Evolutionary conservation across 2,888 invertebrate species (phyloP).

Genomic region (Drosophila siamana): DNA sequence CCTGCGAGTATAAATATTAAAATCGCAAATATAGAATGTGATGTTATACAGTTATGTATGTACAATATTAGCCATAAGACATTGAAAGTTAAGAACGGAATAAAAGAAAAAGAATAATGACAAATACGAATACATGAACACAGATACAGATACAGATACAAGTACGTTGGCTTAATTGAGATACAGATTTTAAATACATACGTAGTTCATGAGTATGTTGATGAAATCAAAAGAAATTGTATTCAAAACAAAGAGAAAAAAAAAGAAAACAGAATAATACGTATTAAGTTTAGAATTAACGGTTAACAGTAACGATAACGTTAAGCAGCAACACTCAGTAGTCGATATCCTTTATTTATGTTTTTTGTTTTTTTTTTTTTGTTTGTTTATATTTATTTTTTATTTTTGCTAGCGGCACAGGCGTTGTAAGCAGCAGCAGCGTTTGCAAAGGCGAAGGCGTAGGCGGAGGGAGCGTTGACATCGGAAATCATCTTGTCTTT

Average conservation of each 20-base stretch:
- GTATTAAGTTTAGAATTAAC: slow-evolving; percentile 21
- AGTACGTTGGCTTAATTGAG: slow-evolving; percentile 32
- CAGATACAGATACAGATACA: slow-evolving; percentile 36
- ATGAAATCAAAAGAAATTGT: slow-evolving; percentile 10
- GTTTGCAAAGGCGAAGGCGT: slow-evolving; percentile 36
- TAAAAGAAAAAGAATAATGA: background rate
- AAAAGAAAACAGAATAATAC: slow-evolving; percentile 15
- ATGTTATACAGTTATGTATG: slow-evolving; percentile 7
- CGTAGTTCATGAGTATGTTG: slow-evolving; percentile 38
- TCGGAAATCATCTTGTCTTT: slow-evolving; percentile 39
- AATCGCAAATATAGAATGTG: background rate
- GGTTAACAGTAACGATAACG: slow-evolving; percentile 37
- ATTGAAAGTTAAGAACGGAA: slow-evolving; percentile 23
- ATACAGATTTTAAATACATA: slow-evolving; percentile 30
- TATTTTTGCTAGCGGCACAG: slow-evolving; percentile 54
- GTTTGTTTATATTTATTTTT: slow-evolving; percentile 19
- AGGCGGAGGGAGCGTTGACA: slow-evolving; percentile 32
- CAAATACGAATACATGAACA: background rate
- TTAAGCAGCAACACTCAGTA: slow-evolving; percentile 61
- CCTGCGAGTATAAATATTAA: background rate
- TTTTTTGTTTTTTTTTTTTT: background rate
- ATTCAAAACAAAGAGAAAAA: too few species aligned
- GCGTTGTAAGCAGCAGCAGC: slow-evolving; percentile 63
- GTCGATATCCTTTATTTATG: slow-evolving; percentile 50
- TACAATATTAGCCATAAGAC: slow-evolving; percentile 15